Percentiles rank a stretch among this genome's conserved stretches.
Evolutionary conservation across 2,888 invertebrate genomes (phyloP).

Genomic region (Melangyna quadrimaculata): DNA sequence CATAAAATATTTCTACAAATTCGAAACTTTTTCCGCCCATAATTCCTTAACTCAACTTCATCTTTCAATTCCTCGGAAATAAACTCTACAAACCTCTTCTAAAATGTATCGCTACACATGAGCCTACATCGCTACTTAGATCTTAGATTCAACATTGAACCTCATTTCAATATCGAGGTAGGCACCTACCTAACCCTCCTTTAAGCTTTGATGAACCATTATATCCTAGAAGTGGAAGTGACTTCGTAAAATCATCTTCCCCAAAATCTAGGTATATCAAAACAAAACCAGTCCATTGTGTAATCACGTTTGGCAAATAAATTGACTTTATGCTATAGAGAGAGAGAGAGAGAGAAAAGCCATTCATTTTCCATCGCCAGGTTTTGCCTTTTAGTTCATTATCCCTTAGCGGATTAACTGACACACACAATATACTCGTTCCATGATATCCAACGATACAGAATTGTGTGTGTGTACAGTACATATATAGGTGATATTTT

Average conservation of each 20-base stretch:
- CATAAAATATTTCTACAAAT: too few relatives aligned
- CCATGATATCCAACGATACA: conserved; percentile 40
- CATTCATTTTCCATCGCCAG: conserved; percentile 26
- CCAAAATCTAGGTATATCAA: background rate
- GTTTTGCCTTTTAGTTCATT: conserved; percentile 58
- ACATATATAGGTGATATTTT: background rate
- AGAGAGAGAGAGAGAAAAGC: conserved; percentile 28
- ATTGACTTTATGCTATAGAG: conserved; percentile 59
- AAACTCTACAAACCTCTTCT: background rate
- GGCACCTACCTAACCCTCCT: background rate
- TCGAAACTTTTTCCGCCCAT: background rate
- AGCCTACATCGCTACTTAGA: background rate
- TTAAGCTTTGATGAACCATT: conserved; percentile 24
- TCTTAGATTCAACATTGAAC: background rate
- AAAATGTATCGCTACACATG: background rate
- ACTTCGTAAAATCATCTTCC: conserved; percentile 41
- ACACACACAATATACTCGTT: conserved; percentile 23
- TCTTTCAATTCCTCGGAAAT: background rate
- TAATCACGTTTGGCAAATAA: conserved; percentile 65
- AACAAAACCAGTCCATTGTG: conserved; percentile 22
- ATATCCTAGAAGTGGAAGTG: conserved; percentile 51
- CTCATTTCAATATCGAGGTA: background rate
- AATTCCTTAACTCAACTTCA: too few relatives aligned
- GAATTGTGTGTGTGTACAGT: background rate
- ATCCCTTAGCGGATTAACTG: conserved; percentile 69